Evolutionary conservation across 1,140 invertebrate species (phyloP).

Genomic region (Ptiloglossa arizonensis): DNA sequence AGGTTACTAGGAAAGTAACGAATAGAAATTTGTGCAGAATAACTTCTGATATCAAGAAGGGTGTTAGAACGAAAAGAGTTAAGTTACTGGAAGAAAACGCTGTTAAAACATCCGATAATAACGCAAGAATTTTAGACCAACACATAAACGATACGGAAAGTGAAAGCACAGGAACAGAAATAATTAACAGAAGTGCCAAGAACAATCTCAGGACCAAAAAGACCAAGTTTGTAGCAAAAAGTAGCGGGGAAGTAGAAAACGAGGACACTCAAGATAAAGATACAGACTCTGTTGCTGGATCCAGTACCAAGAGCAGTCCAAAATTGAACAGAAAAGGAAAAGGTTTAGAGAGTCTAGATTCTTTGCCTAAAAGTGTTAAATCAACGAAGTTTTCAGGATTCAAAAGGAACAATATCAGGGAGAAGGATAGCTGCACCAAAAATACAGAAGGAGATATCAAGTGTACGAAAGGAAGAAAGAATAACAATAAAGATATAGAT

Average conservation of each 20-base stretch:
- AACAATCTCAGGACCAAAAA: slow-evolving; percentile 74
- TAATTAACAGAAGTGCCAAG: slow-evolving; percentile 71
- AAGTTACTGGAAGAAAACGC: slow-evolving; percentile 48
- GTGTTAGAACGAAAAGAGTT: slow-evolving; percentile 61
- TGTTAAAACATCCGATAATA: slow-evolving; percentile 19
- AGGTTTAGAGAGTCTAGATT: slow-evolving; percentile 45
- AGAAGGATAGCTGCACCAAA: slow-evolving; percentile 39
- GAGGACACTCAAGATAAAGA: slow-evolving; percentile 63
- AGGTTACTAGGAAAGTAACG: slow-evolving; percentile 74
- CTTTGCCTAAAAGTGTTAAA: slow-evolving; percentile 62
- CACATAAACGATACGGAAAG: slow-evolving; percentile 59
- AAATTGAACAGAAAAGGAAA: slow-evolving; percentile 67
- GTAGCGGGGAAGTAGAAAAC: slow-evolving; percentile 28
- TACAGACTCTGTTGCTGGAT: slow-evolving; percentile 39
- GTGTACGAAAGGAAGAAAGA: slow-evolving; percentile 50
- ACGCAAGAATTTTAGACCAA: slow-evolving; percentile 40
- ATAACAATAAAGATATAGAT: slow-evolving; percentile 56
- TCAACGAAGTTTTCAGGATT: slow-evolving; percentile 45
- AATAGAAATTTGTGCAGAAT: slow-evolving; percentile 74
- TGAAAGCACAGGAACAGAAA: slow-evolving; percentile 54
- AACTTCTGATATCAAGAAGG: slow-evolving; percentile 68
- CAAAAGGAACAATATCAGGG: slow-evolving; percentile 47
- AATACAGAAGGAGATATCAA: slow-evolving; percentile 42
- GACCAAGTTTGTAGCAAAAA: slow-evolving; percentile 58
- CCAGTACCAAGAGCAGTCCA: slow-evolving; percentile 64